Evolutionary conservation across 2,797 vertebrate species (phyloP).

Genomic region (Manis javanica): DNA sequence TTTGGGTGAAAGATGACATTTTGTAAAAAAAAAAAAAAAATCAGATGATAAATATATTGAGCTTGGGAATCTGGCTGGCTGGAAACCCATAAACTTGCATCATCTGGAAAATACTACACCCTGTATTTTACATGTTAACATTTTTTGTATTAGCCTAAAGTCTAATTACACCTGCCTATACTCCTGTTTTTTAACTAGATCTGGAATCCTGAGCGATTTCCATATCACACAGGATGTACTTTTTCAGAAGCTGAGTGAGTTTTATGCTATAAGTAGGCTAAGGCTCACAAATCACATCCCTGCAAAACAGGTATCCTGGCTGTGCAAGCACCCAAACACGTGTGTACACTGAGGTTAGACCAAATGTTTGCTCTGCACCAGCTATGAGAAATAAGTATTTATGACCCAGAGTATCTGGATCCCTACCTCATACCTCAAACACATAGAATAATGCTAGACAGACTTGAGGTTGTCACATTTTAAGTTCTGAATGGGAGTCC

Average conservation of each 20-base stretch:
- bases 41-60: not conserved
- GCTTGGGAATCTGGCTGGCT: not conserved
- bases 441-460: not conserved
- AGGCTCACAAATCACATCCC: not conserved
- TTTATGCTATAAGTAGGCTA: not conserved
- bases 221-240: not conserved
- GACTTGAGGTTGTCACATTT: not conserved
- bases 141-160: not conserved
- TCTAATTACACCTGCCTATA: not conserved
- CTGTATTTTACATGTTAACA: not conserved
- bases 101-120: not conserved
- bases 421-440: not conserved
- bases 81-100: not conserved
- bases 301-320: not conserved
- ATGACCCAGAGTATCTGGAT: not conserved
- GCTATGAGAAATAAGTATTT: not conserved
- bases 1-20: not conserved
- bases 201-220: not conserved
- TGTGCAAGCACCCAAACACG: not conserved
- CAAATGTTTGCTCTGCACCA: not conserved
- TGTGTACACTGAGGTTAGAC: not conserved
- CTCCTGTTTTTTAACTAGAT: not conserved
- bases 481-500: not conserved
- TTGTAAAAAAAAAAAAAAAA: not conserved
- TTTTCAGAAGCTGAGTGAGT: not conserved